phyloP scores from a whole-genome alignment of 2,888 invertebrate genomes.

The Oegoconia quadripuncta region DNA sequence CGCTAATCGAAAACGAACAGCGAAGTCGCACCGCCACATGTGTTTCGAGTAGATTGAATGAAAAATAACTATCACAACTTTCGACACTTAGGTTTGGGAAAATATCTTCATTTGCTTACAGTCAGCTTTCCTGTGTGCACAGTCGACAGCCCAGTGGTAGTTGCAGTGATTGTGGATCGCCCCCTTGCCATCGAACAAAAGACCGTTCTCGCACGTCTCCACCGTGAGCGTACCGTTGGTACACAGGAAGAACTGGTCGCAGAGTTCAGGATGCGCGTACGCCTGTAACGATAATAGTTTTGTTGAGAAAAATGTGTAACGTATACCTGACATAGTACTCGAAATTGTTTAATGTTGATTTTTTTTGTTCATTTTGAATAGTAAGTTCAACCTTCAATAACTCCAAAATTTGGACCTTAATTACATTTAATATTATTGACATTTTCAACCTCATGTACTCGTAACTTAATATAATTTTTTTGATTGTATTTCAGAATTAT shows the following conservation, averaged over 20 bases:
- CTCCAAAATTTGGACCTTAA: too few relatives aligned
- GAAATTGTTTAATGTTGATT: neutral
- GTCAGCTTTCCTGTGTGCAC: conserved; percentile 88
- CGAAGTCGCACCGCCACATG: too few relatives aligned
- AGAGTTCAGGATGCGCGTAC: conserved; percentile 92
- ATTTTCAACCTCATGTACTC: too few relatives aligned
- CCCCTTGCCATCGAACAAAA: conserved; percentile 94
- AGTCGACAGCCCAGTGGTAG: conserved; percentile 95
- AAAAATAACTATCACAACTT: too few relatives aligned
- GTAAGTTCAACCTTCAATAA: too few relatives aligned
- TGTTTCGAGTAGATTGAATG: too few relatives aligned
- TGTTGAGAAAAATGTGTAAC: neutral
- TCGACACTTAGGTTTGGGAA: too few relatives aligned
- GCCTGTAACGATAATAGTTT: conserved; percentile 70
- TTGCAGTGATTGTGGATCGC: conserved; percentile 95
- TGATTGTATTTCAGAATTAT: too few relatives aligned
- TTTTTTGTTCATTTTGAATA: neutral
- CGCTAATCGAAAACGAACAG: too few relatives aligned
- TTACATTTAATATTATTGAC: too few relatives aligned
- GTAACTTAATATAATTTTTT: too few relatives aligned
- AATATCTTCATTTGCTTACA: conserved; percentile 83
- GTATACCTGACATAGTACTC: too few relatives aligned
- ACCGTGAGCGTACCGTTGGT: conserved; percentile 93
- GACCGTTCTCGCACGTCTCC: conserved; percentile 94
- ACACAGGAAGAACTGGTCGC: conserved; percentile 94